Base-by-base conservation (phyloP, 1,140 invertebrate genomes). In the Bombus difficillimus region DNA sequence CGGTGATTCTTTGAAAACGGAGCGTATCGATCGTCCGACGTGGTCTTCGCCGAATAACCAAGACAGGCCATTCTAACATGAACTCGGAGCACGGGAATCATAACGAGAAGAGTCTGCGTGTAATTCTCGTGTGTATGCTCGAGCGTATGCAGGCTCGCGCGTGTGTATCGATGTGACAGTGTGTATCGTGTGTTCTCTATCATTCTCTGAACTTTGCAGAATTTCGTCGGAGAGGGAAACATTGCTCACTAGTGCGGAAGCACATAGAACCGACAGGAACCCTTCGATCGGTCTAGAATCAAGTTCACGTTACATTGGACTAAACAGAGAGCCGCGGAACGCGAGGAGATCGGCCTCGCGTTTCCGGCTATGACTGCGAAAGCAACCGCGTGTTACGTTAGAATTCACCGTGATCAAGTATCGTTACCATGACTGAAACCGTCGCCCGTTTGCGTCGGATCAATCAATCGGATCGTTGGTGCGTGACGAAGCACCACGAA, bases 151-250 rank as follows among this genome's bases (percentile, higher is more conserved):
- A 15, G 28, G 71, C 73, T 41, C 85, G 74, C 77, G 22, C 41
- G 53, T 81, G 32, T 73, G 71, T 73, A 66, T 66, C 41, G 83
- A 68, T 88, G 47, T 79, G 64, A 86, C 32, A 41, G 82, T 74
- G 68, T 88, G 73, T 83, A 18, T 28, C 5, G 32, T n/a, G 39
- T 89, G 81, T 90, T 78, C 25, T 83, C 47, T 72, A 86, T 85
- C 77, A 76, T 86, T 88, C 83, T 91, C 76, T 87, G 82, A 88
- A 84, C 86, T 91, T 92, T 79, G 69, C 78, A 90, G 85, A 93
- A 92, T 91, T 92, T 90, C 83, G 89, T 92, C 92, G 92, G 91
- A 93, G 91, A 93, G 92, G 92, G 89, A 93, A 93, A 93, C 90
- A 93, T 92, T 90, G 89, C 89, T 92, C 82, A 86, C 75, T 90